Evolutionary conservation across 2,113 vertebrate species (phyloP), one percentile per base, ranked within the genome.

Genomic region (Delphinus delphis): DNA sequence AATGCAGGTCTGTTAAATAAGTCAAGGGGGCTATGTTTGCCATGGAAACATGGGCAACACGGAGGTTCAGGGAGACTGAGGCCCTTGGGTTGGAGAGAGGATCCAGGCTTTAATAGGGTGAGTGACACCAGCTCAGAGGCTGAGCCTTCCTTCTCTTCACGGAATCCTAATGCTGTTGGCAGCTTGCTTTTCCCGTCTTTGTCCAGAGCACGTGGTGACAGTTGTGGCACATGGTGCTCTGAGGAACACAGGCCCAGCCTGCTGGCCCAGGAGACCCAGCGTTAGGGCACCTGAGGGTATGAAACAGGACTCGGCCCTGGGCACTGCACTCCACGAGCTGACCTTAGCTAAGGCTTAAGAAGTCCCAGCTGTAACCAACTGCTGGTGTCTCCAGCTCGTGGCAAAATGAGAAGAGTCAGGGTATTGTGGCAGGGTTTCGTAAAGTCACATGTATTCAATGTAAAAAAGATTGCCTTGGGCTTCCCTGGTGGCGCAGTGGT

Each of bases 341-440:
- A 26, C 63, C 44, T 36, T 15, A 26, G 77, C 50, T 21, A 2
- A 13, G 41, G 33, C 17, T 15, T 82, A 21, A 62, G 23, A 28
- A 62, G n/a, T 60, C 55, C 53, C 77, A 58, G 53, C 41, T 15
- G 6, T 65, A 28, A 44, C 33, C 17, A 10, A 11, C 88, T 11
- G n/a, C 74, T 6, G 25, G 2, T 3, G 7, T 3, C 44, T 44
- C 25, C 50, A 10, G n/a, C 20, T 53, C 0, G 0, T 26, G 3
- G 28, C 7, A 14, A 0, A 11, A 26, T 2, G 1, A 18, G 50
- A 55, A 0, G 2, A n/a, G 5, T 3, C 8, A 5, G 60, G 60
- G 1, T 36, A 14, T n/a, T 23, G 2, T 23, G 58, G 50, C 0
- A 0, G 38, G 33, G 1, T 36, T 88, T 50, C 0, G 1, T 50